These are phyloP conservation scores for Oscarella lobularis DNA, from an alignment of 37 sponge, comb jelly and placozoan species.

Conservation along the genomic window DNA sequence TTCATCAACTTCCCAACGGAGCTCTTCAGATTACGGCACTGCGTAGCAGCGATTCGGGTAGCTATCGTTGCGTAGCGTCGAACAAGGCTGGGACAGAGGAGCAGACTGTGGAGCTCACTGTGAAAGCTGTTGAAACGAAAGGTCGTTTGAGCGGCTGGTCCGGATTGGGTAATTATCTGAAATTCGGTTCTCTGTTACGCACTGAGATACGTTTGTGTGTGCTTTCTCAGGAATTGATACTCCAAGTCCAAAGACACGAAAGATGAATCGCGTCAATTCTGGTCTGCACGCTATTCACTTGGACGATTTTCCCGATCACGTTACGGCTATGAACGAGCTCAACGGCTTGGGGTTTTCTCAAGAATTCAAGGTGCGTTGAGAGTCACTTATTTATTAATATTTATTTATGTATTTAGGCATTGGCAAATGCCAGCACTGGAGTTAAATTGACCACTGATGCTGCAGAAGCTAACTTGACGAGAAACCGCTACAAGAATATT, in stretches of 20 bases:
- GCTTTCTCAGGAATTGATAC: too few relatives aligned
- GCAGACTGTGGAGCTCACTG: neutral
- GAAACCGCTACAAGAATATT: constrained; percentile 21
- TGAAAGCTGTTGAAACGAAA: neutral
- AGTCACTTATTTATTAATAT: too few relatives aligned
- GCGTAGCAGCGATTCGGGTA: neutral
- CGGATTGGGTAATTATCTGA: too few relatives aligned
- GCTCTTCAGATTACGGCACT: neutral
- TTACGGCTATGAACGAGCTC: constrained; percentile 36
- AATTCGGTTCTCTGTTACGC: too few relatives aligned
- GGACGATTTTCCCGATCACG: constrained; percentile 28
- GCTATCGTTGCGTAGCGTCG: constrained; percentile 1
- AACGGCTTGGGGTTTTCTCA: constrained; percentile 47
- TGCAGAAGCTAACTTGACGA: neutral
- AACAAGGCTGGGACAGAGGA: neutral
- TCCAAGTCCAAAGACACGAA: too few relatives aligned
- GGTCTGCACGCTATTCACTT: constrained; percentile 10
- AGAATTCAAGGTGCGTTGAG: constrained; percentile 50
- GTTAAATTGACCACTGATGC: neutral
- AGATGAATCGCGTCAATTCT: too few relatives aligned
- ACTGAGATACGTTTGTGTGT: too few relatives aligned
- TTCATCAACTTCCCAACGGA: neutral
- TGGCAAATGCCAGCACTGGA: too few relatives aligned
- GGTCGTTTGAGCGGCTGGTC: too few relatives aligned
- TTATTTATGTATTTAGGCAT: too few relatives aligned